Evolutionary conservation across 2,113 vertebrate genomes (phyloP), one percentile per base, ranked within the genome.

Genomic region (western clawed frog (Xenopus tropicalis)): DNA sequence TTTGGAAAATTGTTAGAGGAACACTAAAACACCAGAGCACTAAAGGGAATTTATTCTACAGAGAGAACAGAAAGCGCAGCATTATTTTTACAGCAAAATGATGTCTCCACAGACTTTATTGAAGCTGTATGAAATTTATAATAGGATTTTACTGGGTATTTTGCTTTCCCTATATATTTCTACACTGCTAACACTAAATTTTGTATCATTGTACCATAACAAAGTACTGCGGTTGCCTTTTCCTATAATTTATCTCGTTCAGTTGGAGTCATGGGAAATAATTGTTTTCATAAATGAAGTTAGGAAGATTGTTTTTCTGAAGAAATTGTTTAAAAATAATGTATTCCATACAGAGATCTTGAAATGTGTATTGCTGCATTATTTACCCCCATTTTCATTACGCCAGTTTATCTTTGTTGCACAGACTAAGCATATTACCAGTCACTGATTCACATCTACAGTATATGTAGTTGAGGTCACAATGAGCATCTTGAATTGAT

Each of bases 121-220:
- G 69, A 78, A 79, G 59, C 51, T 83, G 6, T 74, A 11, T 0
- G n/a, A 79, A 77, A 54, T 61, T 63, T 72, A 76, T 5, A 56
- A 51, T 73, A 79, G 77, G 78, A 71, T 69, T 78, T 83, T 19
- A 20, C 80, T 83, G 57, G 10, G 42, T 81, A 82, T 56, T 42
- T 21, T 61, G 59, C 74, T 82, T 81, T 54, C 16, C 21, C 57
- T 37, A 37, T 68, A 81, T 66, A 67, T 77, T 84, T 80, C 51
- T 80, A 19, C 63, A 72, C 67, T 80, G 82, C 72, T 81, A 67
- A 64, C 68, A 77, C 70, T 56, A 74, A 81, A 20, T 74, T 81
- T 77, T 77, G 72, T 85, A 79, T 80, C 56, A 82, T 79, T 85
- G 77, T 78, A 83, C 81, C 2, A 84, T 78, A 79, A 78, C 84